Evolutionary conservation across 2,797 vertebrate genomes (phyloP), one percentile per base, ranked within the genome.

Genomic region (Bovichtus diacanthus): DNA sequence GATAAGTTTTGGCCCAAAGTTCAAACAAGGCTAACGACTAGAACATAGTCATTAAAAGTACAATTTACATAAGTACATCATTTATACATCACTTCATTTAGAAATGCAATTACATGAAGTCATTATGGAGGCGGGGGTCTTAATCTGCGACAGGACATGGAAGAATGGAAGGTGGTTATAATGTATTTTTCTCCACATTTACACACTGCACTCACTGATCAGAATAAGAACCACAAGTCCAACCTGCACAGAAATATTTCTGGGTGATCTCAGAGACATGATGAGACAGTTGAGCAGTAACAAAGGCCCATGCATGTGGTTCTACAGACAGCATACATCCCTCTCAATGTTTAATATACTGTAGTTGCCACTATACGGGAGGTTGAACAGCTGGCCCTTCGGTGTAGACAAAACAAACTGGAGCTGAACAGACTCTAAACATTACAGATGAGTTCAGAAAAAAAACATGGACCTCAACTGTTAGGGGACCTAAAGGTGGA

Each of bases 301-400:
- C 36, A 55, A 46, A 36, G 50, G 29, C 46, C 19, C 51, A n/a
- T 34, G 19, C 15, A 53, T 71, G 67, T 44, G 39, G 10, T 15
- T 55, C 23, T 39, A 51, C 36, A 50, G 38, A 44, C 58, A 51
- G 38, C 41, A 53, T 62, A 46, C 43, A 47, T 56, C 49, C n/a
- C 41, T 62, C 50, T 29, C 51, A 72, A 4, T 70, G 58, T 66
- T 87, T 80, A 85, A 81, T 88, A 79, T 80, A 82, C 82, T 69
- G 53, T 67, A 43, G 55, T 66, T 54, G 74, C 44, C 44, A 29
- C 80, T 70, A 62, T 76, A 82, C 11, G 4, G 62, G 49, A 76
- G 54, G 68, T n/a, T 63, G 72, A 76, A 70, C 81, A 88, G 75
- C 71, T 88, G 77, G 72, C 47, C 47, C 31, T 65, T 13, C 27